phyloP scores from a whole-genome alignment of 2,797 vertebrate species.

The Zalophus californianus region DNA sequence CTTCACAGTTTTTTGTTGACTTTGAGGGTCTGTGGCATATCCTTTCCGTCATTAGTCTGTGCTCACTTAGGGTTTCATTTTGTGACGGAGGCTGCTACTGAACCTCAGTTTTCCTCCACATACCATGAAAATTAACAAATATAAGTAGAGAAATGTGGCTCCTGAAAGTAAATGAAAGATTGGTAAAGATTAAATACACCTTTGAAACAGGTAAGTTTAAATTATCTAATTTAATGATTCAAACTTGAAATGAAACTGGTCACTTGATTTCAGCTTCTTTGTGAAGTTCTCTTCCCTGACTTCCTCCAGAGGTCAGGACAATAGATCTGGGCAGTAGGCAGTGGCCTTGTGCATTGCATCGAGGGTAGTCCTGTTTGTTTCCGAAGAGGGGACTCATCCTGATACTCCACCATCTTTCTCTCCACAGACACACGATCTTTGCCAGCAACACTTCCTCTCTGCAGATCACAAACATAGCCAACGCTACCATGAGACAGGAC shows the following conservation, averaged over 20 bases:
- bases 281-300: background rate
- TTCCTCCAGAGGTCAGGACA: accelerated
- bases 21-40: background rate
- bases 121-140: background rate
- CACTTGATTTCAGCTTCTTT: background rate
- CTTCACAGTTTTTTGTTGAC: background rate
- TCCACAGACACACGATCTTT: conserved; percentile 95
- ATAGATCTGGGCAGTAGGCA: background rate
- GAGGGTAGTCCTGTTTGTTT: accelerated
- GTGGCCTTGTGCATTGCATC: accelerated
- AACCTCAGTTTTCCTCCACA: background rate
- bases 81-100: background rate
- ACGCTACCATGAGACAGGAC: conserved; percentile 94
- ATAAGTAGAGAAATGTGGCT: background rate
- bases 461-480: conserved; percentile 94
- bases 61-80: background rate
- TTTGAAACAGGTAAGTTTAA: background rate
- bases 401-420: background rate
- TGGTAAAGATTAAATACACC: background rate
- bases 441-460: conserved; percentile 98
- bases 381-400: background rate
- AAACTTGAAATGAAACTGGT: background rate
- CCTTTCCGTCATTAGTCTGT: background rate
- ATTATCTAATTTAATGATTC: background rate
- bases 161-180: background rate